phyloP scores from a whole-genome alignment of 2,888 invertebrate species.

The Pachydiplax longipennis region DNA sequence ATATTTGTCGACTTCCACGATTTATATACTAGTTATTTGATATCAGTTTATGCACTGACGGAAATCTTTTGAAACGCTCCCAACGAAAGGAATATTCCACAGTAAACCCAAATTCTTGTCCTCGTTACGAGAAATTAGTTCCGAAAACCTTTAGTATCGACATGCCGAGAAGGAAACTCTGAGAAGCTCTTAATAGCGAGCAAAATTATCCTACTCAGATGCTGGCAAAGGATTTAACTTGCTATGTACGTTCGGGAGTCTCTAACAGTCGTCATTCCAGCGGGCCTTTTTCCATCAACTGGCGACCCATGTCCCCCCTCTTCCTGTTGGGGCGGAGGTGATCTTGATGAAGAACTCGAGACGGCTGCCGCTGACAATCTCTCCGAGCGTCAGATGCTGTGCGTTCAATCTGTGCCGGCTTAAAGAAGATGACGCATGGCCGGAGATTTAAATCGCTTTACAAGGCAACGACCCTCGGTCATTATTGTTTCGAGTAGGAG shows the following conservation, averaged over 20 bases:
- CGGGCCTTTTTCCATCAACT: background rate
- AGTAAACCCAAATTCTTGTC: too few species aligned
- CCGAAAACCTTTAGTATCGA: background rate
- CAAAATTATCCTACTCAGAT: background rate
- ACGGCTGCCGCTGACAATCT: constrained; percentile 40
- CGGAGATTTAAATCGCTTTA: background rate
- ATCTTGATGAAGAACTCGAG: constrained; percentile 15
- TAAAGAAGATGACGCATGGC: constrained; percentile 35
- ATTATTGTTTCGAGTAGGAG: background rate
- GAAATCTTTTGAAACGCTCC: too few species aligned
- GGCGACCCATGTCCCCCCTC: background rate
- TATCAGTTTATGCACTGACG: too few species aligned
- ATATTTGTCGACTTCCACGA: too few species aligned
- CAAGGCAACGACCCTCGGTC: background rate
- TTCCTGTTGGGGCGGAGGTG: background rate
- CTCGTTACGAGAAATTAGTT: background rate
- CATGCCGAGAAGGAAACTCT: background rate
- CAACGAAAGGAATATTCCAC: too few species aligned
- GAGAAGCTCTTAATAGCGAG: background rate
- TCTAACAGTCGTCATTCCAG: background rate
- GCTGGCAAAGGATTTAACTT: background rate
- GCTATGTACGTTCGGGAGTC: background rate
- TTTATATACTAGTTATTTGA: too few species aligned
- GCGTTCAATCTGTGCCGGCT: constrained; percentile 30
- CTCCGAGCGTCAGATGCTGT: constrained; percentile 23